Evolutionary conservation across 2,797 vertebrate genomes (phyloP).

Genomic region (Aldrovandia affinis): DNA sequence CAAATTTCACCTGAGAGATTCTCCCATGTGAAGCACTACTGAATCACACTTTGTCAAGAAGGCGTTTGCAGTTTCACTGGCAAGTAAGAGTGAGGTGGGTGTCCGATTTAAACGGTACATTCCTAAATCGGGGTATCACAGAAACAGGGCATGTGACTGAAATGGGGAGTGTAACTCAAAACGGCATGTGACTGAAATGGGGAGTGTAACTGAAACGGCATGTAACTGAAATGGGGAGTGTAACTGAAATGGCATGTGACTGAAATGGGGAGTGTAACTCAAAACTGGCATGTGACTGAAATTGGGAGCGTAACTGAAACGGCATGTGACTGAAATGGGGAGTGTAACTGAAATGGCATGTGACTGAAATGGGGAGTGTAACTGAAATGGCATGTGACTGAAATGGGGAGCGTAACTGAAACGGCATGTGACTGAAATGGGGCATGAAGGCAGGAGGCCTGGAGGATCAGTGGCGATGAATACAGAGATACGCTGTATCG

Average conservation of each 20-base stretch:
- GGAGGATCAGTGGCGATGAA: background rate
- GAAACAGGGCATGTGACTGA: background rate
- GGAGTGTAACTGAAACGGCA: background rate
- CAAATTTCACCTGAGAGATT: background rate
- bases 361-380: no score
- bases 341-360: no score
- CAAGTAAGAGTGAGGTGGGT: no score
- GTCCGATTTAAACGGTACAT: background rate
- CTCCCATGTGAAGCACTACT: background rate
- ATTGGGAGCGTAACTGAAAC: no score
- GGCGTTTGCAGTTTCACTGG: background rate
- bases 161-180: no score
- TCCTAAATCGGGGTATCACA: no score
- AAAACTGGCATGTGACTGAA: no score
- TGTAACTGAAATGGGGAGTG: no score
- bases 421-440: slow-evolving; percentile 1
- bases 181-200: background rate
- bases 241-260: no score
- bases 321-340: no score
- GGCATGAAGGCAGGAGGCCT: background rate
- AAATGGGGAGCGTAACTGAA: background rate
- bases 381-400: no score
- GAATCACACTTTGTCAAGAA: background rate
- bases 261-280: no score
- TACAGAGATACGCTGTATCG: background rate